Percentiles rank a stretch among this genome's conserved stretches.
Evolutionary conservation across 2,888 invertebrate genomes (phyloP).

Genomic region (Andrena haemorrhoa): DNA sequence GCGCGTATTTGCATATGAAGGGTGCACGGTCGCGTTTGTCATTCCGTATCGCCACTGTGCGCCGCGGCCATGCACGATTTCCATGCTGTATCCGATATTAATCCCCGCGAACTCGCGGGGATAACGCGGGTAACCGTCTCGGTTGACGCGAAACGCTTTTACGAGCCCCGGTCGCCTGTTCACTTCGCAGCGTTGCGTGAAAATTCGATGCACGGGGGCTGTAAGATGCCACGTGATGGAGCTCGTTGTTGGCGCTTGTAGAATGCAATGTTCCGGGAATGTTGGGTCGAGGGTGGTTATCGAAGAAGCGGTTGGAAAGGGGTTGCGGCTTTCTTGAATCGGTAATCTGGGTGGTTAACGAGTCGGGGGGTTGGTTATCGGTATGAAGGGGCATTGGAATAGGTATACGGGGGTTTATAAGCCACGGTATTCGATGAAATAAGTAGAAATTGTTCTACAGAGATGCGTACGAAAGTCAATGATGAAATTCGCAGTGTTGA

Average conservation of each 20-base stretch:
- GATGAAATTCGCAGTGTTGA: too few relatives aligned
- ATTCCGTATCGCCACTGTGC: constrained; percentile 60
- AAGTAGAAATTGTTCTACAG: neutral
- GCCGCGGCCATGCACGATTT: constrained; percentile 41
- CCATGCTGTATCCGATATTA: constrained; percentile 42
- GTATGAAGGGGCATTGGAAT: neutral
- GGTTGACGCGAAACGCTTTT: neutral
- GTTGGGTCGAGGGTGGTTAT: neutral
- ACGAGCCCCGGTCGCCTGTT: neutral
- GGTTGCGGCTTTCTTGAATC: neutral
- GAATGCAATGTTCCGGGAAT: neutral
- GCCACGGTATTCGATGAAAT: neutral
- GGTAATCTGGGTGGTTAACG: neutral
- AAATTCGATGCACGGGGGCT: neutral
- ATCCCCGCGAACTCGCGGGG: constrained; percentile 5
- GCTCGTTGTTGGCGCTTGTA: constrained; percentile 5
- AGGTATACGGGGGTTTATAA: neutral
- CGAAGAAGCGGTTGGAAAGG: neutral
- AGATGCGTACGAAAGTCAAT: too few relatives aligned
- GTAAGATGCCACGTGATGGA: neutral
- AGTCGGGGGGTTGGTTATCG: neutral
- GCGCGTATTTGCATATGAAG: constrained; percentile 62
- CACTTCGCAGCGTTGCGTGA: neutral
- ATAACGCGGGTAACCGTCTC: constrained; percentile 17
- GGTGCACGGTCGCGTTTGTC: constrained; percentile 62